phyloP scores from a whole-genome alignment of 2,113 vertebrate genomes.

The Neodontobutis hainanensis region DNA sequence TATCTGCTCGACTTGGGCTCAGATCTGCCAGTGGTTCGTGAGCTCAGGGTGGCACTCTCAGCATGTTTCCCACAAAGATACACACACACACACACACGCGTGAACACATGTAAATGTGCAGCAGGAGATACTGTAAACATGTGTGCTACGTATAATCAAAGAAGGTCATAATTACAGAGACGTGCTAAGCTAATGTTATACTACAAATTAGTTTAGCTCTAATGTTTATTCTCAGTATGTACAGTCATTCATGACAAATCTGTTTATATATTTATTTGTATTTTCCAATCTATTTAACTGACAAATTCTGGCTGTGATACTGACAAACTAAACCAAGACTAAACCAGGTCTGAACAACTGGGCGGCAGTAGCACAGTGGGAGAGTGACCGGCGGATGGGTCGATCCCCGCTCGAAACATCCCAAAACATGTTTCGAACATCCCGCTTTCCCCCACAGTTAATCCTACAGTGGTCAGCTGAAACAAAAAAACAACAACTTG shows the following conservation, averaged over 20 bases:
- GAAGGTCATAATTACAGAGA: neutral
- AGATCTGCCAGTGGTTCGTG: slow-evolving; percentile 41
- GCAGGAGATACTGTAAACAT: slow-evolving; percentile 4
- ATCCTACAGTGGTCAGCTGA: too few species aligned
- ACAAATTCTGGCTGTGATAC: too few species aligned
- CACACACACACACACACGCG: neutral
- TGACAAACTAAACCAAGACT: too few species aligned
- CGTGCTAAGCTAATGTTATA: neutral
- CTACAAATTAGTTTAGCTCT: slow-evolving; percentile 3
- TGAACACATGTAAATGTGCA: slow-evolving; percentile 32
- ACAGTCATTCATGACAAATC: neutral
- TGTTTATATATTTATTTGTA: neutral
- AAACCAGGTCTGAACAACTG: too few species aligned
- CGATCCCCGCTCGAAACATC: too few species aligned
- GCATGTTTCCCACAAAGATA: slow-evolving; percentile 9
- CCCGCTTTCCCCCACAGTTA: too few species aligned
- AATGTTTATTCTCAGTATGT: neutral
- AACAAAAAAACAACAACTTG: too few species aligned
- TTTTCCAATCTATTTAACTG: too few species aligned
- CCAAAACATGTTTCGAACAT: too few species aligned
- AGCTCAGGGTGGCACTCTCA: slow-evolving; percentile 24
- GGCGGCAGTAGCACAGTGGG: too few species aligned
- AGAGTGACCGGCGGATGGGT: too few species aligned
- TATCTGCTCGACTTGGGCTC: slow-evolving; percentile 59
- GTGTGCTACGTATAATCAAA: neutral